Evolutionary conservation across 2,888 invertebrate genomes (phyloP).

Genomic region (Cheilosia pagana): DNA sequence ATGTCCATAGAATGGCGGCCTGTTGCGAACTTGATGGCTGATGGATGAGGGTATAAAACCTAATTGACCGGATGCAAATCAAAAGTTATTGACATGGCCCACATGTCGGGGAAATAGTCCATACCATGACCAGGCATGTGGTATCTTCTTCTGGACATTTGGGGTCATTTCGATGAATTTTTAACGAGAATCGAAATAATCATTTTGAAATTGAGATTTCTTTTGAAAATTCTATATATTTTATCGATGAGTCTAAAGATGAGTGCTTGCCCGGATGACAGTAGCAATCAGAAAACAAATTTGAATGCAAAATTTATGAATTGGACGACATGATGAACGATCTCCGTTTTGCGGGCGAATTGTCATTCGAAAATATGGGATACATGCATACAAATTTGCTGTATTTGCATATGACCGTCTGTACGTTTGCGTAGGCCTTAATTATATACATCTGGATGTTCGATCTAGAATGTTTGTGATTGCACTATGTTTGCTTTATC

Average conservation of each 20-base stretch:
- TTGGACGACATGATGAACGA: too few species aligned
- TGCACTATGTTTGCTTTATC: too few species aligned
- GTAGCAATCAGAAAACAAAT: background rate
- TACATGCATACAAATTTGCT: too few species aligned
- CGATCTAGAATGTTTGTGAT: too few species aligned
- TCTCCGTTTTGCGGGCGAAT: too few species aligned
- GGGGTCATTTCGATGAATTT: conserved; percentile 25
- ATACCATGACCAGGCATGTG: background rate
- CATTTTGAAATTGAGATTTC: background rate
- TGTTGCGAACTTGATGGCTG: too few species aligned
- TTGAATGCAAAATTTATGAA: background rate
- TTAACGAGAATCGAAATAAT: conserved; percentile 19
- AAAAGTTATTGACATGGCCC: conserved; percentile 20
- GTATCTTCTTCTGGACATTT: background rate
- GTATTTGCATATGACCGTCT: too few species aligned
- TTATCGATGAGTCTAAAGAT: conserved; percentile 3
- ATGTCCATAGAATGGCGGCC: too few species aligned
- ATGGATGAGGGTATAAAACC: conserved; percentile 9
- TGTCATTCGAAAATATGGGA: too few species aligned
- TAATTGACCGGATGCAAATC: conserved; percentile 35
- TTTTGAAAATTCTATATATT: background rate
- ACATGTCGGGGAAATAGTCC: conserved; percentile 12
- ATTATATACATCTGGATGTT: too few species aligned
- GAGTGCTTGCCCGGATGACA: too few species aligned
- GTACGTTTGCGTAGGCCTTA: too few species aligned